Percentiles rank a stretch among this genome's conserved stretches.
Conservation (phyloP, 1,140 invertebrate species). For the Zaprionus capensis region DNA sequence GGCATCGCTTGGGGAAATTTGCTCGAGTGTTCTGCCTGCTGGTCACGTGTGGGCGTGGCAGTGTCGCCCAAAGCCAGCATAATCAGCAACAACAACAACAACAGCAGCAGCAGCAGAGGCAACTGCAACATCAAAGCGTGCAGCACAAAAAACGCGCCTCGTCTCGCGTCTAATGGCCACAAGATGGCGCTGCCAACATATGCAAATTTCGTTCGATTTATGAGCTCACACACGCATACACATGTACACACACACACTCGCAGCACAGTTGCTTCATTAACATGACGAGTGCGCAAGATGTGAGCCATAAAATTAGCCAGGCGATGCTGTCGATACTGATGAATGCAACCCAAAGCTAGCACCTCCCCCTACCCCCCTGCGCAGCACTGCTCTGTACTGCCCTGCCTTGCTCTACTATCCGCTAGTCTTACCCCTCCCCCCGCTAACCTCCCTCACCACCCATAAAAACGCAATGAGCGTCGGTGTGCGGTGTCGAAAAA, state of each 20-base stretch:
- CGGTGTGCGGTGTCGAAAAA: conserved; percentile 67
- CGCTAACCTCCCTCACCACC: not conserved
- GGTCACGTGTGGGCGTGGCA: conserved; percentile 54
- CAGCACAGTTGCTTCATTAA: conserved; percentile 64
- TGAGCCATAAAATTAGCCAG: conserved; percentile 78
- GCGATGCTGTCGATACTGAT: conserved; percentile 65
- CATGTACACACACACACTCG: conserved; percentile 14
- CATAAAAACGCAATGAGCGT: conserved; percentile 60
- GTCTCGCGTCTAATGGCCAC: conserved; percentile 54
- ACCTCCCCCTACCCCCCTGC: not conserved
- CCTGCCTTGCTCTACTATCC: not conserved
- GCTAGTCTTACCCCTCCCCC: not conserved
- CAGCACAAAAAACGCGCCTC: conserved; percentile 43
- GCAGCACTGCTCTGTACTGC: not conserved
- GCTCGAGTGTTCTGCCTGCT: conserved; percentile 66
- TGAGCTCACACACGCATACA: conserved; percentile 44
- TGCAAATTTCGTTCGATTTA: conserved; percentile 81
- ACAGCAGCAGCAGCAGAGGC: conserved; percentile 2
- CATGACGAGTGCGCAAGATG: conserved; percentile 75
- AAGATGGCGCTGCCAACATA: conserved; percentile 73
- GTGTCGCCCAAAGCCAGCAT: conserved; percentile 38
- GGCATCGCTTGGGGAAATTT: conserved; percentile 76
- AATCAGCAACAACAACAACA: conserved; percentile 54
- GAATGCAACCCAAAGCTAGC: conserved; percentile 54
- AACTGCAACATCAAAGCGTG: conserved; percentile 41